Percentiles rank a stretch among this genome's conserved stretches.
These are phyloP conservation scores for Mylabris phalerata DNA, from an alignment of 1,140 invertebrate species.

Conservation along the genomic window DNA sequence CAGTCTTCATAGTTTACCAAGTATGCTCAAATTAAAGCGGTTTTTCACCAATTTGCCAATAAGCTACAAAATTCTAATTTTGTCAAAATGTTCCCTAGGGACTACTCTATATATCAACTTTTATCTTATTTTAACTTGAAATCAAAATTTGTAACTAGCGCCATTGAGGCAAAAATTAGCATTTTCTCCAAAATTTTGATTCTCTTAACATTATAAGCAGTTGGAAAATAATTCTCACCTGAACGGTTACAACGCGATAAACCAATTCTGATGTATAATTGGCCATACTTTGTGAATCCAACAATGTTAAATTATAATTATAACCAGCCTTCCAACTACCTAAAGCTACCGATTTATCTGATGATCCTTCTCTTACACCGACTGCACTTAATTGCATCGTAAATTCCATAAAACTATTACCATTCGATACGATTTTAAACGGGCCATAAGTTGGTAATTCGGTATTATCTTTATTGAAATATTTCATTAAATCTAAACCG, in stretches of 20 bases:
- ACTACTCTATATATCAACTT: too few relatives aligned
- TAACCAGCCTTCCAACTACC: slow-evolving; percentile 66
- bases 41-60: too few relatives aligned
- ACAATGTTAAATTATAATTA: slow-evolving; percentile 53
- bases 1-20: too few relatives aligned
- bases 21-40: too few relatives aligned
- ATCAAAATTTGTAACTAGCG: too few relatives aligned
- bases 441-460: slow-evolving; percentile 60
- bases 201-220: neutral
- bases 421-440: slow-evolving; percentile 51
- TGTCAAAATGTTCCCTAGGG: too few relatives aligned
- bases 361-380: slow-evolving; percentile 55
- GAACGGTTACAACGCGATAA: slow-evolving; percentile 30
- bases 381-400: slow-evolving; percentile 61
- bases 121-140: too few relatives aligned
- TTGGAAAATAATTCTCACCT: slow-evolving; percentile 11
- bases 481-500: slow-evolving; percentile 41
- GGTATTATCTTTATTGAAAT: slow-evolving; percentile 43
- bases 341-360: slow-evolving; percentile 53
- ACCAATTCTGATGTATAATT: slow-evolving; percentile 73
- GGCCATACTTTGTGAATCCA: slow-evolving; percentile 56
- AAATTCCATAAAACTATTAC: slow-evolving; percentile 66
- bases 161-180: too few relatives aligned
- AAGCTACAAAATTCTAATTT: too few relatives aligned
- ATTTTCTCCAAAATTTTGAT: too few relatives aligned